A percentile compares a stretch with the other conserved stretches of the same genome.
These are phyloP conservation scores for Limnodromus scolopaceus DNA, from an alignment of 2,797 vertebrate species.

Conservation along the genomic window DNA sequence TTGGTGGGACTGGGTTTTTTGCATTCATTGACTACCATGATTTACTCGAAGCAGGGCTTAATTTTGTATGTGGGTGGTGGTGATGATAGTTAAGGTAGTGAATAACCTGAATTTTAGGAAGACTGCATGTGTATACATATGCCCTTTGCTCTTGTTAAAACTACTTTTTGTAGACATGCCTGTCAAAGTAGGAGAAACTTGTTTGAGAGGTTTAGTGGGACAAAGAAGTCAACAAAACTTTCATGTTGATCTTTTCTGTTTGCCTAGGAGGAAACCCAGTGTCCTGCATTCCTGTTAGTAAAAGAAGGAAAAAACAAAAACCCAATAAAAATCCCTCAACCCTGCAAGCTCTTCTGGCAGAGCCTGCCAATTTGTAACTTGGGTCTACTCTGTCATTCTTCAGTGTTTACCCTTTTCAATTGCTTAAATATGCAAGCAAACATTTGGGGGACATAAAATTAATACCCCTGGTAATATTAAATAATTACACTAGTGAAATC, in stretches of 20 bases:
- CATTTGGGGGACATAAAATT: background rate
- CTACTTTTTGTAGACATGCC: background rate
- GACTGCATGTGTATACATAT: background rate
- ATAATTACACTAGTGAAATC: background rate
- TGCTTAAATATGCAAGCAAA: background rate
- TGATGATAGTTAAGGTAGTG: background rate
- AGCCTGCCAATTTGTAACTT: background rate
- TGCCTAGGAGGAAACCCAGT: background rate
- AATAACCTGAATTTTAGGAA: background rate
- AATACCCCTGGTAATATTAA: background rate
- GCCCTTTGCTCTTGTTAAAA: background rate
- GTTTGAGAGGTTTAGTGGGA: background rate
- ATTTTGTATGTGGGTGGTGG: background rate
- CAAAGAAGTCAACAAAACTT: background rate
- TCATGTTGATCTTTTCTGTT: background rate
- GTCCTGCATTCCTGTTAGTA: background rate
- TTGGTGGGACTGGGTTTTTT: background rate
- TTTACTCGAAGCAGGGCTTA: background rate
- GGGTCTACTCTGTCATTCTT: background rate
- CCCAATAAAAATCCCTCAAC: fast-evolving
- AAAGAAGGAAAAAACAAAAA: background rate
- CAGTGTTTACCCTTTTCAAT: background rate
- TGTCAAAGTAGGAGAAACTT: background rate
- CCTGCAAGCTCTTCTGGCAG: background rate
- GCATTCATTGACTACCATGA: background rate